Percentiles rank a stretch among this genome's conserved stretches.
Conservation (phyloP, 2,113 vertebrate genomes). For the Trachemys scripta region DNA sequence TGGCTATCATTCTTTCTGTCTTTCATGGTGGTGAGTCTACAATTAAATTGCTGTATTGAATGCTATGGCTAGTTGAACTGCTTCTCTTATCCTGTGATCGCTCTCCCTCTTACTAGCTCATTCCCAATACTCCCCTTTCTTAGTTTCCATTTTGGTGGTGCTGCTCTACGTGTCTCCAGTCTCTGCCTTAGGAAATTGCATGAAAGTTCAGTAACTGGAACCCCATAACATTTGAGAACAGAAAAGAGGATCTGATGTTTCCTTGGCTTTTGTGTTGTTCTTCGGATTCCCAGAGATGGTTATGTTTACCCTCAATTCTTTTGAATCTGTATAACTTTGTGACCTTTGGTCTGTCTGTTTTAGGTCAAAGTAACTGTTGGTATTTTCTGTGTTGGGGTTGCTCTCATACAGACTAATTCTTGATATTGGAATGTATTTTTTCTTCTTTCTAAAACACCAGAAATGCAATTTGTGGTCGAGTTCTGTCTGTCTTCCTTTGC, state of each 20-base stretch:
- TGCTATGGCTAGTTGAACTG: background rate
- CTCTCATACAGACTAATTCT: background rate
- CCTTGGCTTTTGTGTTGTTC: background rate
- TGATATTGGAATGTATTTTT: background rate
- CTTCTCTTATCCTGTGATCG: background rate
- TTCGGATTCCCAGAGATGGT: background rate
- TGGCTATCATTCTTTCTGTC: background rate
- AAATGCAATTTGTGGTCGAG: background rate
- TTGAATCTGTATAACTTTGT: background rate
- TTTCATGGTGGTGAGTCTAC: constrained; percentile 38
- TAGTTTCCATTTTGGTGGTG: background rate
- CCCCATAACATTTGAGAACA: constrained; percentile 29
- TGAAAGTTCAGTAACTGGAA: constrained; percentile 37
- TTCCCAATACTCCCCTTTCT: background rate
- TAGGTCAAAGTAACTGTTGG: background rate
- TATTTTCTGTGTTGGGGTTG: background rate
- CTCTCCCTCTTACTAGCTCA: background rate
- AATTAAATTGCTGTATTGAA: constrained; percentile 46
- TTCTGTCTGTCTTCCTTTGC: background rate
- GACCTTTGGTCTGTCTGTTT: background rate
- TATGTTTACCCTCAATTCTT: background rate
- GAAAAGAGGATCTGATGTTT: background rate
- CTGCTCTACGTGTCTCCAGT: background rate
- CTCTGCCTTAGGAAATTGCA: background rate
- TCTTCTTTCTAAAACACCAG: constrained; percentile 1